Evolutionary conservation across 2,888 invertebrate genomes (phyloP), one percentile per base, ranked within the genome.

Genomic region (Pseudeuparius sepicola): DNA sequence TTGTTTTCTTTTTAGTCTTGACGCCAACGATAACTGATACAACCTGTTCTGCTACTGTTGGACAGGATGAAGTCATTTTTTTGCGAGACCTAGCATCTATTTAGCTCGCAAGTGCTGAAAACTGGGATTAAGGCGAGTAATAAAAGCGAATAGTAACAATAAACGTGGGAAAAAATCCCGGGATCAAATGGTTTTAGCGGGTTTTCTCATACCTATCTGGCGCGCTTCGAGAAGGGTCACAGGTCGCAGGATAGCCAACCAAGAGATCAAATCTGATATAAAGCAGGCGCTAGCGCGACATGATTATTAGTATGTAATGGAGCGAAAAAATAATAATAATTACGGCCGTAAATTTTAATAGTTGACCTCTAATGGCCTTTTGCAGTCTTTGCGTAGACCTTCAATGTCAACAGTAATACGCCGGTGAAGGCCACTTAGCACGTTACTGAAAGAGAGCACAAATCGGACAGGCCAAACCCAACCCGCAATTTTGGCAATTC

Each of bases 371-470:
- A 57, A 54, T 58, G 59, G 60, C 61, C 60, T 61, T 60, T 61
- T 59, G 60, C 60, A 58, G 59, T 59, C 59, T 60, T 60, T 57
- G 56, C 57, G 58, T 57, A 57, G 60, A 58, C 60, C 59, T 59
- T 61, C 63, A 63, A 61, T 63, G 60, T 61, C 61, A 63, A 63
- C 60, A 61, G 53, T 58, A 57, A 59, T 57, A 58, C 54, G 56
- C 56, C 57, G 58, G 58, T 56, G 61, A 63, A 61, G 62, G 61
- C 61, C 61, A 61, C 53, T 57, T 52, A 52, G 53, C 57, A 59
- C 56, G 55, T 56, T 57, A 57, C 54, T 53, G 49, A 47, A 51
- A 49, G 49, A 31, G 31, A 36, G 33, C 33, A 34, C 34, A 40
- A 15, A 31, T 37, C 41, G 31, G 25, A 30, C 32, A 35, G 40